Evolutionary conservation across 1,140 invertebrate genomes (phyloP), one percentile per base, ranked within the genome.

Genomic region (Delia radicum): DNA sequence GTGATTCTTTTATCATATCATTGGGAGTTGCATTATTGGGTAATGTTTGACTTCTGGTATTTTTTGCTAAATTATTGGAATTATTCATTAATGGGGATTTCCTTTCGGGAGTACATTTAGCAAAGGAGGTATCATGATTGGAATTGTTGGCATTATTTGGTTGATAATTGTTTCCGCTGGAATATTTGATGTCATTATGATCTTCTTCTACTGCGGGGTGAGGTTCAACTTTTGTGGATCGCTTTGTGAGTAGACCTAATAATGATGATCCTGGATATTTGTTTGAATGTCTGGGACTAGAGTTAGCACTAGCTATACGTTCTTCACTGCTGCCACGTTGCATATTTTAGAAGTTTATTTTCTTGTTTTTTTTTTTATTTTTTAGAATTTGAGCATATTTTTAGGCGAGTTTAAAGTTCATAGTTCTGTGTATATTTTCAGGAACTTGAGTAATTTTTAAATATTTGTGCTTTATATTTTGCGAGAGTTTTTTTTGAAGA

Each of bases 31-130:
- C 29, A 63, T 67, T 73, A 62, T 69, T 75, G 1, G 82, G 82
- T 75, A 83, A 71, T 12, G 82, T 83, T 81, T 83, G 82, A 76
- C 82, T 83, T 46, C 81, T 83, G 18, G 79, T 76, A 69, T 78
- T 81, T 37, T 8, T 18, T 4, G 24, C 33, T 75, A 42, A 46
- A 1, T 62, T 48, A 75, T 75, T 62, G 26, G 76, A 79, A 42
- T 82, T 78, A 81, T 81, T 72, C 79, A 81, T 75, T 78, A 82
- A 0, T 81, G 81, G 4, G 80, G 81, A 63, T 84, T 84, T 74
- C 75, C 81, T 33, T 1, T 73, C 48, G 2, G 74, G n/a, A 1
- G 74, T 74, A 24, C 77, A 78, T 33, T 78, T 78, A 8, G 77
- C 77, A 46, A 78, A 78, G 3, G 77, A 74, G 26, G 75, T 63